These are phyloP conservation scores for Sarcophaga caerulescens DNA, from an alignment of 2,888 invertebrate species.

Conservation along the genomic window DNA sequence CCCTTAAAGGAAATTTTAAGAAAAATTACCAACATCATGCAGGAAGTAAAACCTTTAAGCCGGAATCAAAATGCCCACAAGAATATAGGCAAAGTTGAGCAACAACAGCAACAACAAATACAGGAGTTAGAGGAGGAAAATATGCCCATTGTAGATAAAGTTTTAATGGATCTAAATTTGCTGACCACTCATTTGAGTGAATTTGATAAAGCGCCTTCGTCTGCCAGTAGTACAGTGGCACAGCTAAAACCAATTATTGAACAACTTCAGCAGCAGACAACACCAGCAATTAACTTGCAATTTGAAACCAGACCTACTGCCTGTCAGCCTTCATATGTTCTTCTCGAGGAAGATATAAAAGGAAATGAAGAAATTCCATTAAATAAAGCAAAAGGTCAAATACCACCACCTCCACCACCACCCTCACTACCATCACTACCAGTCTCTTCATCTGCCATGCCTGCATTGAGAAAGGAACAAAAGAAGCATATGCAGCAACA, in stretches of 20 bases:
- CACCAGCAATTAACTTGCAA: constrained; percentile 27
- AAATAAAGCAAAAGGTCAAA: constrained; percentile 34
- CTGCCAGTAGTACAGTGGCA: background rate
- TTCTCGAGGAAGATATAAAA: constrained; percentile 70
- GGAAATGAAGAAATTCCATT: constrained; percentile 41
- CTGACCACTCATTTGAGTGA: constrained; percentile 63
- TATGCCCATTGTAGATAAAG: constrained; percentile 56
- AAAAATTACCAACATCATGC: constrained; percentile 59
- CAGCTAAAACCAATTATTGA: constrained; percentile 57
- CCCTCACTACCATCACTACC: background rate
- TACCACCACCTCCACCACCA: constrained; percentile 6
- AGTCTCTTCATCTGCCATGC: constrained; percentile 12
- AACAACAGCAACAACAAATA: constrained; percentile 66
- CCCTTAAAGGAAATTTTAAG: constrained; percentile 65
- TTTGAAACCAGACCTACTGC: constrained; percentile 60
- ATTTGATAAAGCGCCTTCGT: constrained; percentile 31
- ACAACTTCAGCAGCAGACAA: constrained; percentile 25
- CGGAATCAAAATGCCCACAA: constrained; percentile 17
- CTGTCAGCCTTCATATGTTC: constrained; percentile 69
- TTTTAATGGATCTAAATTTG: constrained; percentile 60
- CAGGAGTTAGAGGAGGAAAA: constrained; percentile 59
- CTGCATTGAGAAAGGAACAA: background rate
- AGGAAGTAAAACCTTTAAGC: constrained; percentile 56
- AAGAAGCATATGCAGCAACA: constrained; percentile 59
- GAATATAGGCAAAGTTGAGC: constrained; percentile 2